phyloP scores from a whole-genome alignment of 2,797 vertebrate genomes.

The Pyrocephalus nanus region DNA sequence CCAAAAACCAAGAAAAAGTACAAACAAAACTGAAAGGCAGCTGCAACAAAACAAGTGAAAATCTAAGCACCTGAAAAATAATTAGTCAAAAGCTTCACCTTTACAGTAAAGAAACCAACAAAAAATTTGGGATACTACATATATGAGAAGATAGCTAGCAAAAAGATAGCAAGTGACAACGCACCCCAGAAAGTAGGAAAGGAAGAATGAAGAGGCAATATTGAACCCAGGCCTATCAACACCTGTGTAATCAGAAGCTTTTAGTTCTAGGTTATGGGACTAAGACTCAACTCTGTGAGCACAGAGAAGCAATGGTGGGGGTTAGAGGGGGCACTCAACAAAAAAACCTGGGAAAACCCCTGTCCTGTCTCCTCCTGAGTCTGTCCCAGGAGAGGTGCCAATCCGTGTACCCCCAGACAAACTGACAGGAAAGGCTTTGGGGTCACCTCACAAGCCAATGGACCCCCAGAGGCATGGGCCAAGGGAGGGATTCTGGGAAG shows the following conservation, averaged over 20 bases:
- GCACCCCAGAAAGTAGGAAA: neutral
- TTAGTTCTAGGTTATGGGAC: neutral
- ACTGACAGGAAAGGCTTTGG: neutral
- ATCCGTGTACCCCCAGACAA: accelerated
- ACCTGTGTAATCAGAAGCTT: neutral
- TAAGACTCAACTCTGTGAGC: neutral
- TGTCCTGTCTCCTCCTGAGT: neutral
- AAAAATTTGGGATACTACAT: neutral
- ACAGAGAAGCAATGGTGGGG: neutral
- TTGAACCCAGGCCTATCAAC: neutral
- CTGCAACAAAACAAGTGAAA: neutral
- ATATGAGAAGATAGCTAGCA: neutral
- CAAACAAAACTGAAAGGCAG: neutral
- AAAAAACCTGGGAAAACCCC: neutral
- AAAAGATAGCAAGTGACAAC: neutral
- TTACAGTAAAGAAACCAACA: neutral
- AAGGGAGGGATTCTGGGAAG: accelerated
- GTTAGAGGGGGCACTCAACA: too few species aligned
- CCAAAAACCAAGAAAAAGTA: neutral
- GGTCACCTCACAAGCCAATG: too few species aligned
- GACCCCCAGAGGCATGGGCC: neutral
- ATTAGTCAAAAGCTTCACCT: neutral
- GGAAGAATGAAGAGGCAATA: neutral
- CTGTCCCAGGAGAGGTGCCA: neutral
- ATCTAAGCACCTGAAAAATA: neutral